Percentiles rank a stretch among this genome's conserved stretches.
phyloP scores from a whole-genome alignment of 2,888 invertebrate species.

The Drosophila quinaria region DNA sequence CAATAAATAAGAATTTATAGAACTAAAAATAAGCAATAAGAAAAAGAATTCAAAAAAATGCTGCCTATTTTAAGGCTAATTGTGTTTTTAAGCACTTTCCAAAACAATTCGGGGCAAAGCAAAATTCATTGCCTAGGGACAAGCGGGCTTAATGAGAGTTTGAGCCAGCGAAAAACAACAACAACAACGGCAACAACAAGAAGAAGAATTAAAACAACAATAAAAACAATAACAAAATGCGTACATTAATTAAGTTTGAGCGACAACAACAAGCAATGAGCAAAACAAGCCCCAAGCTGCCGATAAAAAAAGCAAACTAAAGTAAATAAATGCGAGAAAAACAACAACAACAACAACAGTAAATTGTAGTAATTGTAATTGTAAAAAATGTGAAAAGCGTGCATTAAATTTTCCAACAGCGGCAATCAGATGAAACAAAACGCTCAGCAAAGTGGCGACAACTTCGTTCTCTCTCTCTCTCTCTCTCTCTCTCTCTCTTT shows the following conservation, averaged over 20 bases:
- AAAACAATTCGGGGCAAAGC: conserved; percentile 27
- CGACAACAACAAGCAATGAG: conserved; percentile 31
- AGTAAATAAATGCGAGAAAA: conserved; percentile 44
- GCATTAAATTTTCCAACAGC: conserved; percentile 54
- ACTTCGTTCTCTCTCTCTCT: background rate
- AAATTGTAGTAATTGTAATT: conserved; percentile 39
- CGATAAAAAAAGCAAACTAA: conserved; percentile 52
- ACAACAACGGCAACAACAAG: conserved; percentile 31
- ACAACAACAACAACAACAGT: conserved; percentile 30
- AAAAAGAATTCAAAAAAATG: conserved; percentile 6
- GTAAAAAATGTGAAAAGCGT: conserved; percentile 47
- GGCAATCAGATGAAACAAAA: conserved; percentile 51
- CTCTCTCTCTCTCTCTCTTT: background rate
- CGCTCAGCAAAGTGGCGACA: conserved; percentile 24
- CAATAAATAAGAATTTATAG: conserved; percentile 10
- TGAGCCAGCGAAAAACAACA: conserved; percentile 12
- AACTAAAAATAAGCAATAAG: conserved; percentile 1
- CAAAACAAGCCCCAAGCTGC: conserved; percentile 2
- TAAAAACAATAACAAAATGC: conserved; percentile 26
- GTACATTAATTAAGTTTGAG: conserved; percentile 54
- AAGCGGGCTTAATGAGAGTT: conserved; percentile 48
- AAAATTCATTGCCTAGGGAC: conserved; percentile 23
- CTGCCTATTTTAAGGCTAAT: conserved; percentile 42
- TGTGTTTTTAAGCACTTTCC: conserved; percentile 57
- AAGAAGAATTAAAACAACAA: conserved; percentile 30